Base-by-base conservation (phyloP, 2,113 vertebrate genomes). In the Rana temporaria region DNA sequence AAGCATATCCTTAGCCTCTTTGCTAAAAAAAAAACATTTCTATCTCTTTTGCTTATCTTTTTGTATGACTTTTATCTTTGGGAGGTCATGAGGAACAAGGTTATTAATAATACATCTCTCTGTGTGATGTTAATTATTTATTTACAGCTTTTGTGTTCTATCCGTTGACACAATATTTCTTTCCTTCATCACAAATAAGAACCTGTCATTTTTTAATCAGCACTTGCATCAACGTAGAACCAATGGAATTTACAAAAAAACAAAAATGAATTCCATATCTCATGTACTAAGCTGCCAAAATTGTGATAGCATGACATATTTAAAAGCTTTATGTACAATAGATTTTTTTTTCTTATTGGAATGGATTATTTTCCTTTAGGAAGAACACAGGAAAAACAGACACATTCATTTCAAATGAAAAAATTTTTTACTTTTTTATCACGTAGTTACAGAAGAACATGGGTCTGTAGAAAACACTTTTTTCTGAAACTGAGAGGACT, bases 31-130 rank as follows among this genome's bases (percentile, higher is more conserved):
- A 66, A 66, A 82, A 82, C 26, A 65, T 81, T 82, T 66, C 65
- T 56, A 57, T 38, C 70, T 65, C 70, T 57, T 62, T 53, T 66
- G 59, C 24, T 82, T 82, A 74, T 82, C 42, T 74, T 56, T 59
- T 60, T 66, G 42, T 52, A 20, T 74, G 69, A 82, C 79, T 82
- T 82, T 82, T 82, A 82, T 82, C 79, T 74, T 82, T 82, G 66
- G 73, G 69, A 82, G 79, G 79, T 82, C 79, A 82, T 82, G 79
- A 64, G 79, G 79, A 82, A 82, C 79, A 62, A 74, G 42, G 60
- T 74, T 74, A 82, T 82, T 82, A 82, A 82, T 82, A 82, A 82
- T 82, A 73, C 79, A 82, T 82, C 53, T 74, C 79, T 38, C 79
- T 82, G 69, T 66, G 70, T 74, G 79, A 82, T 82, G 79, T 82